Evolutionary conservation across 2,888 invertebrate species (phyloP).

Genomic region (Ophion ventricosus): DNA sequence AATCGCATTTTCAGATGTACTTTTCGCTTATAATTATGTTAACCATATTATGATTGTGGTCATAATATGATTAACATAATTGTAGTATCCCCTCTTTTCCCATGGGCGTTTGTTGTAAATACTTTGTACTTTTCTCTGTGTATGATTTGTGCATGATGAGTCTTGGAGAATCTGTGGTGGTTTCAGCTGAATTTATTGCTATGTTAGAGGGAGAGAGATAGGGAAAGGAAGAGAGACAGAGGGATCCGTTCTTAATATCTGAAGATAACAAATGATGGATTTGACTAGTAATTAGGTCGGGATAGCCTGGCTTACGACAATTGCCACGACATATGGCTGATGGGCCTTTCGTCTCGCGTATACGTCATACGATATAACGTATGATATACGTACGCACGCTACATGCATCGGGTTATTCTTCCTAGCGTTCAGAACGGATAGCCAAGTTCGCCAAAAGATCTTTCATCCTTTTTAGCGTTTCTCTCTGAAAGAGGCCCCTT

Average conservation of each 20-base stretch:
- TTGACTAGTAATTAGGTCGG: not conserved
- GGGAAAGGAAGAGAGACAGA: no score
- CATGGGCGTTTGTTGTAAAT: no score
- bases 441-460: slow-evolving; percentile 38
- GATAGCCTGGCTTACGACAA: not conserved
- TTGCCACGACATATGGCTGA: not conserved
- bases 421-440: slow-evolving; percentile 38
- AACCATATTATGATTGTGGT: no score
- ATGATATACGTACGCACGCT: not conserved
- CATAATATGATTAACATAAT: no score
- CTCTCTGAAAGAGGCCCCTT: slow-evolving; percentile 26
- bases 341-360: not conserved
- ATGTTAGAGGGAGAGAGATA: no score
- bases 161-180: slow-evolving; percentile 2
- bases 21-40: no score
- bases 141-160: no score
- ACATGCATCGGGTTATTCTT: slow-evolving; percentile 9
- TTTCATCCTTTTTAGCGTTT: slow-evolving; percentile 43
- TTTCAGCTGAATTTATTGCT: not conserved
- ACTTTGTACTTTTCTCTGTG: no score
- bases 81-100: no score
- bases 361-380: not conserved
- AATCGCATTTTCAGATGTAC: no score
- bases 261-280: not conserved
- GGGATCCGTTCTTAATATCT: no score